Evolutionary conservation across 2,888 invertebrate genomes (phyloP).

Genomic region (Tortricodes alternella): DNA sequence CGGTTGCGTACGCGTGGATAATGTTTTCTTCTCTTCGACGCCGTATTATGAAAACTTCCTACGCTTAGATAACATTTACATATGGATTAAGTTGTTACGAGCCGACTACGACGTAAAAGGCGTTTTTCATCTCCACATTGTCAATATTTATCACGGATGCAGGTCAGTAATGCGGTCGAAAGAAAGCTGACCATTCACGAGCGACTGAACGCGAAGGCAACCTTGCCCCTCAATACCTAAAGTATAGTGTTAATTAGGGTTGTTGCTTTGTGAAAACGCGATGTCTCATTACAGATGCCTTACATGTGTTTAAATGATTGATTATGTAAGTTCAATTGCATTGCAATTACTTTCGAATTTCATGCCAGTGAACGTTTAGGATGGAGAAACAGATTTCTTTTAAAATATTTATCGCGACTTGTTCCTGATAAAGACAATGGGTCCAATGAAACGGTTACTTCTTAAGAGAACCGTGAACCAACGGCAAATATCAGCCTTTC

Average conservation of each 20-base stretch:
- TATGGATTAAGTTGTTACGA: slow-evolving; percentile 19
- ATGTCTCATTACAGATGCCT: not conserved
- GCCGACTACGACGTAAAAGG: slow-evolving; percentile 9
- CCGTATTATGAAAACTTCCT: not conserved
- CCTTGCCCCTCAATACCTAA: slow-evolving; percentile 1
- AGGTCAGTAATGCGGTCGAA: slow-evolving; percentile 27
- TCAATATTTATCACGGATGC: not conserved
- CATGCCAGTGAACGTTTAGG: not conserved
- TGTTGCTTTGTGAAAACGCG: slow-evolving; percentile 4
- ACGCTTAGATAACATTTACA: too few relatives aligned
- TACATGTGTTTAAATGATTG: not conserved
- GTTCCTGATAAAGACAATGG: too few relatives aligned
- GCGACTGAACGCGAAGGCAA: slow-evolving; percentile 20
- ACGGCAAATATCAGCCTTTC: too few relatives aligned
- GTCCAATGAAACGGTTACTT: too few relatives aligned
- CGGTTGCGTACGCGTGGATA: not conserved
- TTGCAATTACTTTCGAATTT: not conserved
- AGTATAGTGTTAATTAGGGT: slow-evolving; percentile 16
- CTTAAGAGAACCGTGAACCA: too few relatives aligned
- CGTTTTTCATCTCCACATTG: slow-evolving; percentile 17
- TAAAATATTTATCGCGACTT: too few relatives aligned
- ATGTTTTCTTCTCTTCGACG: not conserved
- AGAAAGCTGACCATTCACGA: slow-evolving; percentile 46
- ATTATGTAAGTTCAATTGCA: not conserved
- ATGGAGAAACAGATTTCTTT: not conserved